phyloP scores from a whole-genome alignment of 2,113 vertebrate genomes.

The Meleagris gallopavo region DNA sequence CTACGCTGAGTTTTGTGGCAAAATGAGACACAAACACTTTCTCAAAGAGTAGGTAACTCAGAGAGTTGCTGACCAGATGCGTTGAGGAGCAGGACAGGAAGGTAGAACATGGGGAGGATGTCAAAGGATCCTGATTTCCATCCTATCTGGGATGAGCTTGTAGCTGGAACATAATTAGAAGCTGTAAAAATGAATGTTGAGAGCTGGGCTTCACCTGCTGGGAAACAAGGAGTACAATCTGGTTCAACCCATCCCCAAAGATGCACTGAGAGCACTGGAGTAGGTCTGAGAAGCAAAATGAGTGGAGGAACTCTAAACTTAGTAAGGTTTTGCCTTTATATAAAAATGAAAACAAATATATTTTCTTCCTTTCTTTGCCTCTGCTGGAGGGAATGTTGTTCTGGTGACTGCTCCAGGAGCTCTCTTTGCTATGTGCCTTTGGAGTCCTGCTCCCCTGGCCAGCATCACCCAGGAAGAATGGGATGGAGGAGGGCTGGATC shows the following conservation, averaged over 20 bases:
- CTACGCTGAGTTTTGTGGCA: not conserved
- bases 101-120: accelerated
- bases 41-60: not conserved
- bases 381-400: not conserved
- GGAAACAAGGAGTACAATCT: not conserved
- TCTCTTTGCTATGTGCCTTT: accelerated
- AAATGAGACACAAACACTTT: not conserved
- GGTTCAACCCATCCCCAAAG: not conserved
- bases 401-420: not conserved
- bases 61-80: not conserved
- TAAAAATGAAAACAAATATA: not conserved
- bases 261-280: not conserved
- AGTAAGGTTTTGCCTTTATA: not conserved
- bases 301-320: not conserved
- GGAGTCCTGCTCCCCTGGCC: not conserved
- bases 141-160: not conserved
- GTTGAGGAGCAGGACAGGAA: not conserved
- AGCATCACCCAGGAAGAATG: not conserved
- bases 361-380: not conserved
- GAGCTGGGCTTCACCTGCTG: not conserved
- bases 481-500: not conserved
- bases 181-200: not conserved
- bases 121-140: not conserved
- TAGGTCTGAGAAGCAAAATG: not conserved
- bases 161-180: not conserved